A percentile compares a stretch with the other conserved stretches of the same genome.
phyloP scores from a whole-genome alignment of 2,888 invertebrate species.

The Eucriotettix oculatus region DNA sequence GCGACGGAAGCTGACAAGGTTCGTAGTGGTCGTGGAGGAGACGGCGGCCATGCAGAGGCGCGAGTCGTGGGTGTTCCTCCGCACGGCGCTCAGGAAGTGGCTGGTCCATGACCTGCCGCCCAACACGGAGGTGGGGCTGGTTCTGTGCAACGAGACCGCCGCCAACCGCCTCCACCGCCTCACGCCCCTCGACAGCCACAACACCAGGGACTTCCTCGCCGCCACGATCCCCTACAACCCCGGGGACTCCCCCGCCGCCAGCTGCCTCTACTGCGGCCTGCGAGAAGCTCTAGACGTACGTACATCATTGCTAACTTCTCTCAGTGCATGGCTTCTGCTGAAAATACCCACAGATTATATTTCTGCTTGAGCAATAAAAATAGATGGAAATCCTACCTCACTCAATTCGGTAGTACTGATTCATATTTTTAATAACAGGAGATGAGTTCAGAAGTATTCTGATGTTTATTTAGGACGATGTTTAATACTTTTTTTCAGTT shows the following conservation, averaged over 20 bases:
- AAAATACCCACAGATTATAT: too few species aligned
- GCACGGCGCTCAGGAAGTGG: conserved; percentile 39
- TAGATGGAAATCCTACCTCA: too few species aligned
- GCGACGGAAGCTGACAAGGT: conserved; percentile 33
- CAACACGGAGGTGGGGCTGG: conserved; percentile 33
- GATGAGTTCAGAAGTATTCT: too few species aligned
- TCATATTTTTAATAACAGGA: too few species aligned
- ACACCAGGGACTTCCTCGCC: conserved; percentile 26
- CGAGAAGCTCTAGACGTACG: conserved; percentile 21
- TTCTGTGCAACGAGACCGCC: conserved; percentile 28
- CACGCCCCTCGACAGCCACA: conserved; percentile 23
- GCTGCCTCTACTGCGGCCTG: conserved; percentile 32
- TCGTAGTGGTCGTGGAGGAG: conserved; percentile 39
- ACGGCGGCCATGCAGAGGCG: conserved; percentile 36
- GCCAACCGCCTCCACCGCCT: conserved; percentile 19
- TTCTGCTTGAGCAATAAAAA: too few species aligned
- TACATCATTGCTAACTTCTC: background rate
- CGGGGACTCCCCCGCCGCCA: conserved; percentile 29
- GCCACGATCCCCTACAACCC: conserved; percentile 34
- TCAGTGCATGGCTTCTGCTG: too few species aligned
- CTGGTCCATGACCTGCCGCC: conserved; percentile 35
- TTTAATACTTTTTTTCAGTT: too few species aligned
- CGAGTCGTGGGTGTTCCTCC: conserved; percentile 41
- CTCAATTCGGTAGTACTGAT: too few species aligned
- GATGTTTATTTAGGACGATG: too few species aligned